phyloP scores from a whole-genome alignment of 2,113 vertebrate species.

The Chionis minor region DNA sequence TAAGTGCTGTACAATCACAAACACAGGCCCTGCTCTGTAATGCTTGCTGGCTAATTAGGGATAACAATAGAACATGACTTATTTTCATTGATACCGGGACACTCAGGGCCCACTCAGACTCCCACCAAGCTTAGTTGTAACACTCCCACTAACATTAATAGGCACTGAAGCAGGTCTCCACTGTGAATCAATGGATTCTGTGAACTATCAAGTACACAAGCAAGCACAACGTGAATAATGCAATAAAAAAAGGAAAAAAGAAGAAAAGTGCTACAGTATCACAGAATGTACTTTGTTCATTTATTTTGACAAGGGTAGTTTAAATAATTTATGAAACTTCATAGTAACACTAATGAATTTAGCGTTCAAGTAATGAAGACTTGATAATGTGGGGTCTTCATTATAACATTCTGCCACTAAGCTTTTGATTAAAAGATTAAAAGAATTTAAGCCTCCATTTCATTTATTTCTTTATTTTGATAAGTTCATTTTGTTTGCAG shows the following conservation, averaged over 20 bases:
- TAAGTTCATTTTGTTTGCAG: slow-evolving; percentile 23
- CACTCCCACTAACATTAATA: background rate
- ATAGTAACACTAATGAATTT: slow-evolving; percentile 42
- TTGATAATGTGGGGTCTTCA: slow-evolving; percentile 40
- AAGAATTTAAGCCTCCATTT: slow-evolving; percentile 25
- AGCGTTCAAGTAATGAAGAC: slow-evolving; percentile 10
- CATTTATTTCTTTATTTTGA: slow-evolving; percentile 22
- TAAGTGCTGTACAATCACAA: slow-evolving; percentile 1
- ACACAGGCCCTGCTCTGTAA: background rate
- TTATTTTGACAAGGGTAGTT: slow-evolving; percentile 51
- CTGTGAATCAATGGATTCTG: background rate
- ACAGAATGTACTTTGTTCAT: background rate
- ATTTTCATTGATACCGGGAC: background rate
- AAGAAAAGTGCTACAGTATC: background rate
- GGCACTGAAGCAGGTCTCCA: background rate
- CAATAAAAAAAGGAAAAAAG: background rate
- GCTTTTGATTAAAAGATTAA: slow-evolving; percentile 44
- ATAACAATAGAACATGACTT: background rate
- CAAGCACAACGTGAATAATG: background rate
- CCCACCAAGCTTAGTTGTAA: background rate
- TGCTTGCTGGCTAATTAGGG: background rate
- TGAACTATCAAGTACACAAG: background rate
- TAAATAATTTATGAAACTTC: slow-evolving; percentile 51
- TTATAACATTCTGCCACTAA: background rate
- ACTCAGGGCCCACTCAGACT: background rate